Evolutionary conservation across 2,888 invertebrate species (phyloP), one percentile per base, ranked within the genome.

Genomic region (Hyposoter didymator): DNA sequence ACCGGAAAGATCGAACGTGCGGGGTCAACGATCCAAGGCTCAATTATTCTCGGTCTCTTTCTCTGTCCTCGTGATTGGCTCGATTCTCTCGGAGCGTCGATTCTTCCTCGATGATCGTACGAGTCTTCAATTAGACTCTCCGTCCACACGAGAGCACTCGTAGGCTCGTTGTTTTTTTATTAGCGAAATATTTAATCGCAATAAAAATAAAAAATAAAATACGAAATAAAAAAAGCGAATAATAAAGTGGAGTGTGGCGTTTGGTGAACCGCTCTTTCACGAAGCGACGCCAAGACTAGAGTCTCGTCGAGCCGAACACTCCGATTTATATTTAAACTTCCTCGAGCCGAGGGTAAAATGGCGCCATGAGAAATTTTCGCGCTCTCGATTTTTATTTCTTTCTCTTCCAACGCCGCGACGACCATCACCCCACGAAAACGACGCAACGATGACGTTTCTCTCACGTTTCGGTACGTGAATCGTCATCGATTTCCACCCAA

Each of bases 271-370:
- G 75, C 84, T 89, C 90, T 90, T 89, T 87, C 90, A 86, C 91
- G 87, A 91, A 90, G 92, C 92, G 89, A 90, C 90, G 92, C 90
- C 88, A 86, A 90, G 92, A 94, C 93, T 94, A 92, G 91, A 92
- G 90, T 88, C 89, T 90, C 88, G 88, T 88, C 86, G 89, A 89
- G 91, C 90, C 90, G 89, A 90, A 88, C 89, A 90, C 87, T 87
- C 90, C 85, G 89, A 90, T 93, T 94, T 94, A 94, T 94, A 93
- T 93, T 94, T 94, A 94, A 93, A 93, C 91, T 75, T 70, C 75
- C 47, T 47, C 52, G 74, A 80, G 62, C 43, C 45, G 49, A 67
- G 55, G 32, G 69, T 55, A 69, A 28, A 59, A 69, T 69, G 47
- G 49, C 62, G 62, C 75, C 62, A 75, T 69, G 76, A 80, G 70